Percentiles rank a stretch among this genome's conserved stretches.
phyloP scores from a whole-genome alignment of 2,888 invertebrate species.

The Myopa testacea region DNA sequence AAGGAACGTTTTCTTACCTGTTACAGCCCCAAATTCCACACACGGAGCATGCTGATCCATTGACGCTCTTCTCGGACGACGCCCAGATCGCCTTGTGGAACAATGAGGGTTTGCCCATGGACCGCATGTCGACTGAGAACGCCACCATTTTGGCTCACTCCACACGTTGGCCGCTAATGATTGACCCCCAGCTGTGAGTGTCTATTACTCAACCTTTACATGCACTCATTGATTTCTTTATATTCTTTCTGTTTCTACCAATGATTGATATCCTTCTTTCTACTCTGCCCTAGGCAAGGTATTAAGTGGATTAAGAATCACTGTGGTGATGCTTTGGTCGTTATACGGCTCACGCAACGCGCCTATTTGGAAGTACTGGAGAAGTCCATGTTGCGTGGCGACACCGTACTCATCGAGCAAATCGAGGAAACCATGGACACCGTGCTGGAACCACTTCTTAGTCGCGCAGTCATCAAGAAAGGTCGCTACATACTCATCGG shows the following conservation, averaged over 20 bases:
- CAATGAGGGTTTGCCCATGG: conserved; percentile 92
- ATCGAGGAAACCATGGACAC: conserved; percentile 93
- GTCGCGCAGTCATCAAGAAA: conserved; percentile 89
- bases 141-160: conserved; percentile 93
- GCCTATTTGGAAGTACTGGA: conserved; percentile 89
- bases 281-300: conserved; percentile 75
- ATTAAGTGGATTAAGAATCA: conserved; percentile 95
- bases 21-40: conserved; percentile 80
- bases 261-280: not conserved
- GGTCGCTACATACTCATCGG: conserved; percentile 86
- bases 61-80: conserved; percentile 88
- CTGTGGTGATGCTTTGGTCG: conserved; percentile 79
- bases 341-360: conserved; percentile 82
- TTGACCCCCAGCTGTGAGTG: conserved; percentile 87
- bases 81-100: conserved; percentile 95
- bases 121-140: conserved; percentile 95
- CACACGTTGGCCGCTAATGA: conserved; percentile 94
- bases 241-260: not conserved
- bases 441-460: conserved; percentile 89
- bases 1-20: no score
- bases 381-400: conserved; percentile 78
- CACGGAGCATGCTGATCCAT: conserved; percentile 82
- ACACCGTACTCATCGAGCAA: conserved; percentile 87
- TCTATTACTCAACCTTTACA: not conserved
- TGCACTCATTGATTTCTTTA: not conserved